Percentiles rank a stretch among this genome's conserved stretches.
Evolutionary conservation across 1,140 invertebrate genomes (phyloP).

Genomic region (Chironomus striatipennis): DNA sequence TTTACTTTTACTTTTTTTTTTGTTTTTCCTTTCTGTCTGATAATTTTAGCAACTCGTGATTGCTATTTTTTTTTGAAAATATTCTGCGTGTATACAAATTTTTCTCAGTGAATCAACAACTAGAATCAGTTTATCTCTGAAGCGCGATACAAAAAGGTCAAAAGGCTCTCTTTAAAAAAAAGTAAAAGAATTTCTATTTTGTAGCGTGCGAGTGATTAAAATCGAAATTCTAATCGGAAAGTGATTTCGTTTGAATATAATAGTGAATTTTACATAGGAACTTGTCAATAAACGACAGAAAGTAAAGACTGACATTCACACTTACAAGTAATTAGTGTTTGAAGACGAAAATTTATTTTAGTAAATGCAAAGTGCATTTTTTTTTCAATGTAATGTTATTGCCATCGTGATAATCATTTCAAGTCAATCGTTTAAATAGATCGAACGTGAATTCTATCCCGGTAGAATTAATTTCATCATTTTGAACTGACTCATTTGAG

Average conservation of each 20-base stretch:
- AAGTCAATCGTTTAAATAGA: neutral
- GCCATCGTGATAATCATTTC: neutral
- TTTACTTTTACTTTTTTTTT: too few relatives aligned
- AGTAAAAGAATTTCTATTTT: neutral
- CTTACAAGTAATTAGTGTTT: constrained; percentile 5
- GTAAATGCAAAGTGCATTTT: too few relatives aligned
- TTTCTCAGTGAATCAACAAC: neutral
- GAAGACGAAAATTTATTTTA: neutral
- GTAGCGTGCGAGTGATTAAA: neutral
- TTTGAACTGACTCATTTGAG: neutral
- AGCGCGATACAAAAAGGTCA: constrained; percentile 11
- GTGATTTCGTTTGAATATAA: neutral
- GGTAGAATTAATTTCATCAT: neutral
- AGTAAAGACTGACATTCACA: constrained; percentile 17
- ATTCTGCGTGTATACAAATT: neutral
- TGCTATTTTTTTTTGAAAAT: neutral
- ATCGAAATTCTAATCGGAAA: too few relatives aligned
- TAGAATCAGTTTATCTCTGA: neutral
- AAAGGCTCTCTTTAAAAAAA: neutral
- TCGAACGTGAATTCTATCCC: neutral
- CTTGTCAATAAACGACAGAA: too few relatives aligned
- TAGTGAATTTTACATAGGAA: too few relatives aligned
- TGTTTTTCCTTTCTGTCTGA: neutral
- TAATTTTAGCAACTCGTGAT: constrained; percentile 8
- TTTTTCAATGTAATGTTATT: neutral